Evolutionary conservation across 2,113 vertebrate species (phyloP).

Genomic region (Piliocolobus tephrosceles): DNA sequence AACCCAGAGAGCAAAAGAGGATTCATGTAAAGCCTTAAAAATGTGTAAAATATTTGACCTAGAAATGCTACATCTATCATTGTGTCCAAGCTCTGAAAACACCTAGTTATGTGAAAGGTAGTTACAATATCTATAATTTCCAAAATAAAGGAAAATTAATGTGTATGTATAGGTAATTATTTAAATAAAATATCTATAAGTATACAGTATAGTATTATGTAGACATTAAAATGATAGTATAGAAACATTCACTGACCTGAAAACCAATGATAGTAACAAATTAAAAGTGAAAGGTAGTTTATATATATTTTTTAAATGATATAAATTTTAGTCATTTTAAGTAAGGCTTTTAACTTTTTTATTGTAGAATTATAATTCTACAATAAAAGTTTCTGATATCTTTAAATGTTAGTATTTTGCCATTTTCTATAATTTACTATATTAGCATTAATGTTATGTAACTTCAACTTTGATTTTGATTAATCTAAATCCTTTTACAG

Average conservation of each 20-base stretch:
- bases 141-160: background rate
- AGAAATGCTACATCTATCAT: background rate
- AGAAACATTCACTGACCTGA: background rate
- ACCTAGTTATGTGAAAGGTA: background rate
- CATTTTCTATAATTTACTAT: background rate
- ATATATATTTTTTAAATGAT: background rate
- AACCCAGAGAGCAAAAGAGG: background rate
- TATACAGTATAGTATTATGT: background rate
- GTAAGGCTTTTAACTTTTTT: background rate
- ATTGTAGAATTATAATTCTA: background rate
- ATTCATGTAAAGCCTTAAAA: background rate
- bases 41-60: background rate
- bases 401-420: background rate
- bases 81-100: background rate
- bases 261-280: background rate
- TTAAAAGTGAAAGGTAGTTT: background rate
- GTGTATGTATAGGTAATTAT: background rate
- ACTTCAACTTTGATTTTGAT: slow-evolving; percentile 4
- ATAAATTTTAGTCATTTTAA: background rate
- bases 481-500: background rate
- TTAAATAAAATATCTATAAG: background rate
- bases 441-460: background rate
- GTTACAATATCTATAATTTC: background rate
- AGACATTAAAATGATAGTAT: background rate
- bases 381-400: background rate